Conservation (phyloP, 2,888 invertebrate genomes). For the Pelosia muscerda region DNA sequence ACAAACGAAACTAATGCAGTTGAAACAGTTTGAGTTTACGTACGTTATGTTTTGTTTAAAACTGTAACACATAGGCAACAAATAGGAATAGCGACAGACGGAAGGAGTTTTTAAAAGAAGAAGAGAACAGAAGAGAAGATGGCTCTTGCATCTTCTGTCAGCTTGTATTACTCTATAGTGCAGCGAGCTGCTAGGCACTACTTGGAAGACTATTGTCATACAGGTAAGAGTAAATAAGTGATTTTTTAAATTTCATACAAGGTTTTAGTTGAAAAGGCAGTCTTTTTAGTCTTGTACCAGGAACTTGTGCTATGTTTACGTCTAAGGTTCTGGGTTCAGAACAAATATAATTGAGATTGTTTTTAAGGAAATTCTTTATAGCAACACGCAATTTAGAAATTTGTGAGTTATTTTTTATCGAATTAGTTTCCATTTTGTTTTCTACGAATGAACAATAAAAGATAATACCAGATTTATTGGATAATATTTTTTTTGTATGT, state of each 20-base stretch:
- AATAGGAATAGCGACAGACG: slow-evolving; percentile 75
- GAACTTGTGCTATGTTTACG: neutral
- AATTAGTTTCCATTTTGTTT: too few species aligned
- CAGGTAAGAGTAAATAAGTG: slow-evolving; percentile 79
- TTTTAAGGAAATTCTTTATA: neutral
- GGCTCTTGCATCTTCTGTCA: slow-evolving; percentile 89
- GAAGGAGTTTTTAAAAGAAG: slow-evolving; percentile 54
- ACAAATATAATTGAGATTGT: neutral
- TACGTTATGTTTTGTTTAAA: slow-evolving; percentile 74
- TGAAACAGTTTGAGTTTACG: slow-evolving; percentile 68
- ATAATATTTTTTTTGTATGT: too few species aligned
- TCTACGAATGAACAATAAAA: too few species aligned
- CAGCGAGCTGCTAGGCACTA: slow-evolving; percentile 89
- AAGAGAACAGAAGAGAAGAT: slow-evolving; percentile 74
- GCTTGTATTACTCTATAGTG: slow-evolving; percentile 90
- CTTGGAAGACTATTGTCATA: slow-evolving; percentile 89
- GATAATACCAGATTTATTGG: too few species aligned
- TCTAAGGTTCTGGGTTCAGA: neutral
- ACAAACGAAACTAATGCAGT: slow-evolving; percentile 64
- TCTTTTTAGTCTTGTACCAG: neutral
- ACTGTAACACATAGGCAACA: slow-evolving; percentile 60
- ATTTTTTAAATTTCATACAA: neutral
- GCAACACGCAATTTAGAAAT: neutral
- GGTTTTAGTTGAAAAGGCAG: neutral
- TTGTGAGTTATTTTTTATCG: too few species aligned